Base-by-base conservation (phyloP, 1,140 invertebrate species). In the Thrips palmi region DNA sequence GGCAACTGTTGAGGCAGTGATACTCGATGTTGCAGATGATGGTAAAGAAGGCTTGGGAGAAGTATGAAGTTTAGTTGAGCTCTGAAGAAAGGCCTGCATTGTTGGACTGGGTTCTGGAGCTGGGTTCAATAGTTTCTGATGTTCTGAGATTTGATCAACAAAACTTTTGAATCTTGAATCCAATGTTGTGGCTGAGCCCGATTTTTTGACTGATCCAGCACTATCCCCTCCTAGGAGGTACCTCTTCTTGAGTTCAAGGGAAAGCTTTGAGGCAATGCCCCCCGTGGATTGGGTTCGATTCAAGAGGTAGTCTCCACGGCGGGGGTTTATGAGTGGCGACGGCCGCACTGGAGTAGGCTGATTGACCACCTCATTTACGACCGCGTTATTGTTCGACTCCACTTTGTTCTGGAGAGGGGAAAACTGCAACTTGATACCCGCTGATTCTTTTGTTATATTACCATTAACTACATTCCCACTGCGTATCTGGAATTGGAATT, bases 91-190 rank as follows among this genome's bases (percentile, higher is more conserved):
- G 2, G 70, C 72, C 47, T 77, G 72, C 76, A 81, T 80, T 14
- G 71, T 69, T 2, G 75, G 67, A 52, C 73, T 77, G 5, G 77
- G 74, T 42, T 75, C 70, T 0, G 74, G 64, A 0, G 82, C 77
- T 0, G 82, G 80, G 55, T 85, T 78, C 23, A 89, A 51, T 40
- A 87, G 56, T 49, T 88, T 88, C 50, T 91, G 85, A 46, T 83
- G 78, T 51, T 88, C 83, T 1, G 82, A 84, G 40, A 89, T 88
- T 38, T 75, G 78, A 19, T 77, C 80, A 24, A 82, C 71, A 43
- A 88, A 74, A 31, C 71, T 79, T 55, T 80, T 74, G 30, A 89
- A 67, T 49, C 78, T 77, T 1, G 77, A 80, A 49, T 87, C 83
- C 6, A 88, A 63, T 36, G 81, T 77, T 1, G 80, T 78, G 0